These are phyloP conservation scores for Taenaris catops DNA, from an alignment of 2,888 invertebrate species.

Conservation along the genomic window DNA sequence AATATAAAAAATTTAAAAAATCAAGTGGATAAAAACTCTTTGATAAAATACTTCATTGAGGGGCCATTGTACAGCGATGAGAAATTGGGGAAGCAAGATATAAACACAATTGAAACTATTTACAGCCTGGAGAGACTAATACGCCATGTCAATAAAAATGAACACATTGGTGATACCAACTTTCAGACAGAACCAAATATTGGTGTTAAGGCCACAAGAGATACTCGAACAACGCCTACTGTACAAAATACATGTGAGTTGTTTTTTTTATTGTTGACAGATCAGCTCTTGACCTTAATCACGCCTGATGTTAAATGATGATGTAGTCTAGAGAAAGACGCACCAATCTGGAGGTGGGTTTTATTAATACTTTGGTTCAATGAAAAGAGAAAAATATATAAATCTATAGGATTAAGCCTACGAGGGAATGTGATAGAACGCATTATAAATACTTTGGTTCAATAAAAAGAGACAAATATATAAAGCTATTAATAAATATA, in stretches of 20 bases:
- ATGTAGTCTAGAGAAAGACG: too few species aligned
- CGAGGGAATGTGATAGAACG: too few species aligned
- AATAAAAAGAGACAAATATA: too few species aligned
- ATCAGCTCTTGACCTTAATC: too few species aligned
- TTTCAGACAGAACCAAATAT: conserved; percentile 1
- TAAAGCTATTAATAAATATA: too few species aligned
- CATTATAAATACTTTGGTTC: too few species aligned
- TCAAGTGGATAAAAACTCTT: conserved; percentile 45
- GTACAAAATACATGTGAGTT: conserved; percentile 11
- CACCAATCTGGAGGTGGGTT: too few species aligned
- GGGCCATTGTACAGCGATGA: conserved; percentile 44
- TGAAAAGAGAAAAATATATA: too few species aligned
- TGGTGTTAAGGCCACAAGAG: conserved; percentile 1
- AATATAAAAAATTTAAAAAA: conserved; percentile 48
- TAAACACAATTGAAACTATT: conserved; percentile 42
- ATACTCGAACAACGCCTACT: background rate
- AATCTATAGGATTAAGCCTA: too few species aligned
- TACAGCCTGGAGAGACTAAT: conserved; percentile 47
- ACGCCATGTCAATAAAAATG: conserved; percentile 43
- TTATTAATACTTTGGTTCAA: too few species aligned
- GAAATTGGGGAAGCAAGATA: conserved; percentile 42
- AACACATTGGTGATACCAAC: conserved; percentile 20
- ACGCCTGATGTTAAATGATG: too few species aligned
- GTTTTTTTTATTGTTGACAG: too few species aligned
- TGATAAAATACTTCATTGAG: conserved; percentile 53